Conservation (phyloP, 1,140 invertebrate species). For the Cyclargus thomasi region DNA sequence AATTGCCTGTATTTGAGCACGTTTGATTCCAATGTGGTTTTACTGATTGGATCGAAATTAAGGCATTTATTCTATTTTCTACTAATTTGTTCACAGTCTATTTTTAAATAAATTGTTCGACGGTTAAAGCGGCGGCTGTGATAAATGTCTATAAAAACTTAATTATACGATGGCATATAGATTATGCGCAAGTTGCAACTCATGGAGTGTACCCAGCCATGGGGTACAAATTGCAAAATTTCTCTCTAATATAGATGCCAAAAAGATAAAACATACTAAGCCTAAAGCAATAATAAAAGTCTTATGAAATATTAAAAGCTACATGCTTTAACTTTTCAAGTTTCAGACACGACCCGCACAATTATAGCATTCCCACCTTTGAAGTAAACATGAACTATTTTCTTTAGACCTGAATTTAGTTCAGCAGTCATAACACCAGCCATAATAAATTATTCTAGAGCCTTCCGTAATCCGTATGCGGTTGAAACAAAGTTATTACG, state of each 20-base stretch:
- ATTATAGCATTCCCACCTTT: background rate
- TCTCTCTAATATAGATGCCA: no score
- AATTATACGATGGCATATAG: no score
- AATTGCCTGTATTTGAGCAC: constrained; percentile 24
- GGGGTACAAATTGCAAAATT: no score
- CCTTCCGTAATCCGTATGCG: background rate
- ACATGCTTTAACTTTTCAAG: background rate
- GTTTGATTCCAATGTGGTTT: constrained; percentile 23
- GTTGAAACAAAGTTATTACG: background rate
- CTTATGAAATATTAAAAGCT: background rate
- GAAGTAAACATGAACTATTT: background rate
- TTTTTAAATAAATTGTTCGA: background rate
- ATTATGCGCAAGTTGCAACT: no score
- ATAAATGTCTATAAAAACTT: no score
- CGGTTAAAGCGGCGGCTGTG: no score
- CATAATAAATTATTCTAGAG: constrained; percentile 1
- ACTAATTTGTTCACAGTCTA: background rate
- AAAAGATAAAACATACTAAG: no score
- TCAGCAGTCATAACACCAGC: background rate
- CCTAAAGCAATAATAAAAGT: background rate
- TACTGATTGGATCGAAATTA: constrained; percentile 17
- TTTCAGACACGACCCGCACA: background rate
- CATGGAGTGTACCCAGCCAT: no score
- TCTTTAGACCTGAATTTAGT: constrained; percentile 1
- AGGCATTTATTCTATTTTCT: constrained; percentile 17